A percentile compares a stretch with the other conserved stretches of the same genome.
phyloP scores from a whole-genome alignment of 1,140 invertebrate species.

The Drosophila kanapiae region DNA sequence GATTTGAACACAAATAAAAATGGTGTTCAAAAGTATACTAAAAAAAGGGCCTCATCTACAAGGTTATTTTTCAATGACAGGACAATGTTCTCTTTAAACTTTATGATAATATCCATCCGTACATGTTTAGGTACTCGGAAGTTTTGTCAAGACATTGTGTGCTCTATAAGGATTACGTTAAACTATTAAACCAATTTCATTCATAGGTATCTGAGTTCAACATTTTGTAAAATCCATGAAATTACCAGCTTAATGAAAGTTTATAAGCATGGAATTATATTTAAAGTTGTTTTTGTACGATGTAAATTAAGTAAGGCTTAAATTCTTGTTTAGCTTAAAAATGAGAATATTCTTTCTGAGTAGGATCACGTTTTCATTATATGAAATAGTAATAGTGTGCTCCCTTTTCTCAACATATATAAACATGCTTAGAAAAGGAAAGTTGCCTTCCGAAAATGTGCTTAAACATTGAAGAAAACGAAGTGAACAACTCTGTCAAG shows the following conservation, averaged over 20 bases:
- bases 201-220: not conserved
- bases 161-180: too few relatives aligned
- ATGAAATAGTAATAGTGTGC: not conserved
- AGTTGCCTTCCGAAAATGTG: slow-evolving; percentile 13
- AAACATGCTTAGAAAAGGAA: slow-evolving; percentile 5
- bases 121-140: too few relatives aligned
- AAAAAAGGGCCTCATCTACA: too few relatives aligned
- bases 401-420: not conserved
- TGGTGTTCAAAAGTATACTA: too few relatives aligned
- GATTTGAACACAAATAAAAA: too few relatives aligned
- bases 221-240: not conserved
- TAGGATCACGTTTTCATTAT: not conserved
- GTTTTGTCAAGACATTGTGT: too few relatives aligned
- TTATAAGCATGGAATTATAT: not conserved
- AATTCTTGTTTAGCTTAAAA: not conserved
- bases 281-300: not conserved
- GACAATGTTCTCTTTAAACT: too few relatives aligned
- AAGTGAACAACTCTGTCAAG: slow-evolving; percentile 27
- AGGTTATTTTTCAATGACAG: too few relatives aligned
- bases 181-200: too few relatives aligned
- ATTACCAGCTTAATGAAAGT: not conserved
- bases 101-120: too few relatives aligned
- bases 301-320: not conserved
- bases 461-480: slow-evolving; percentile 18
- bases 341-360: not conserved